A percentile compares a stretch with the other conserved stretches of the same genome.
Conservation (phyloP, 2,113 vertebrate species). For the Ctenomys sociabilis region DNA sequence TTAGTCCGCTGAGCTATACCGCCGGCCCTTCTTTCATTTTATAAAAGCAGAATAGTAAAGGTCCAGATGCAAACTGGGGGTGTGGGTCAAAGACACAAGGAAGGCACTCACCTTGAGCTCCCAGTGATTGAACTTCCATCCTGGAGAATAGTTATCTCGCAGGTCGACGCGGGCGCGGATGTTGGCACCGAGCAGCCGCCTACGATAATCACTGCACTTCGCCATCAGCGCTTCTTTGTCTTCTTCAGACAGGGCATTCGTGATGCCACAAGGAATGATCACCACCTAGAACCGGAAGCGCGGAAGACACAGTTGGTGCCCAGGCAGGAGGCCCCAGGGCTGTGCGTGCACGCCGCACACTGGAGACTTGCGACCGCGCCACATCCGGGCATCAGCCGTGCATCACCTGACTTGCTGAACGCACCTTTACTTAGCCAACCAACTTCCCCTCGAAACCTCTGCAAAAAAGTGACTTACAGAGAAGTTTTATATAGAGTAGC, state of each 20-base stretch:
- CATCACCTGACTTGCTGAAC: background rate
- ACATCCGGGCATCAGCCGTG: background rate
- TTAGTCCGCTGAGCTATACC: too few species aligned
- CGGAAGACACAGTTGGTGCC: background rate
- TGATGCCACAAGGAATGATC: slow-evolving; percentile 97
- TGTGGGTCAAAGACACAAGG: background rate
- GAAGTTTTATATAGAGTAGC: background rate
- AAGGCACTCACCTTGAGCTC: slow-evolving; percentile 93
- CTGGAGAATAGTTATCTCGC: slow-evolving; percentile 98
- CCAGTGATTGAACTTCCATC: slow-evolving; percentile 99
- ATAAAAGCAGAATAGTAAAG: background rate
- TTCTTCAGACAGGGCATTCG: slow-evolving; percentile 92
- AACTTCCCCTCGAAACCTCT: background rate
- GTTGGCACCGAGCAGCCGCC: slow-evolving; percentile 84
- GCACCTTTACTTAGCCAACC: background rate
- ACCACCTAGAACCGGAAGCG: slow-evolving; percentile 88
- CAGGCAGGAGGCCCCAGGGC: background rate
- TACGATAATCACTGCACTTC: slow-evolving; percentile 92
- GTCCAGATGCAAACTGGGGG: background rate
- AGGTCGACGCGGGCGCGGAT: slow-evolving; percentile 91
- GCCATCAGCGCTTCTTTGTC: slow-evolving; percentile 91
- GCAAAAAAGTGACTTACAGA: background rate
- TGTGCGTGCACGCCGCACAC: background rate
- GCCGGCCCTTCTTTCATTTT: background rate
- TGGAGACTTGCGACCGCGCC: background rate